phyloP scores from a whole-genome alignment of 1,140 invertebrate species.

The Trypoxylus dichotomus region DNA sequence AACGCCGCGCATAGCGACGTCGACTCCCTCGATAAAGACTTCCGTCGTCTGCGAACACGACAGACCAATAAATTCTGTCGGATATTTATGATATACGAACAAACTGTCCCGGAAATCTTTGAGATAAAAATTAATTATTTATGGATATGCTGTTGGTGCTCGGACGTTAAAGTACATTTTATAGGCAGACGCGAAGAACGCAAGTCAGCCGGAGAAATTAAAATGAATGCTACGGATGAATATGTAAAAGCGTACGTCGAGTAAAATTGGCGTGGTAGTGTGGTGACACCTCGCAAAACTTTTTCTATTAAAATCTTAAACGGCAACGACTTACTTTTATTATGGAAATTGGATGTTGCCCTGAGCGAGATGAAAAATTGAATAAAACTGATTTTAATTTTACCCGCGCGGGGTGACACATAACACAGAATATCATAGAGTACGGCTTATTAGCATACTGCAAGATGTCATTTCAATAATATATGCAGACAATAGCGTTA shows the following conservation, averaged over 20 bases:
- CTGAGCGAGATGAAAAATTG: neutral
- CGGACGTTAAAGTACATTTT: neutral
- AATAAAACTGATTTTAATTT: slow-evolving; percentile 2
- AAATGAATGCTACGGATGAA: neutral
- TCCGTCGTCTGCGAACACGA: neutral
- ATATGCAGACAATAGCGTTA: too few species aligned
- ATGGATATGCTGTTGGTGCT: neutral
- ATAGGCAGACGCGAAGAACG: neutral
- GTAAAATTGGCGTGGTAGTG: neutral
- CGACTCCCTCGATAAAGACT: slow-evolving; percentile 4
- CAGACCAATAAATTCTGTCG: slow-evolving; percentile 12
- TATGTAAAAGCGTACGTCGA: neutral
- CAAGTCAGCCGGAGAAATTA: neutral
- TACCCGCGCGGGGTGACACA: neutral
- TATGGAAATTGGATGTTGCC: slow-evolving; percentile 12
- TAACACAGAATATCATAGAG: neutral
- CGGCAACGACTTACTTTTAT: neutral
- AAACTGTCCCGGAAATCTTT: slow-evolving; percentile 3
- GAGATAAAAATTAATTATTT: slow-evolving; percentile 20
- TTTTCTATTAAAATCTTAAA: slow-evolving; percentile 26
- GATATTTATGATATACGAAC: slow-evolving; percentile 21
- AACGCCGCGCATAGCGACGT: neutral
- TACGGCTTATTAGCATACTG: neutral
- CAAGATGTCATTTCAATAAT: too few species aligned
- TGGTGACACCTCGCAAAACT: neutral